Evolutionary conservation across 2,888 invertebrate genomes (phyloP).

Genomic region (Tipula vernalis): DNA sequence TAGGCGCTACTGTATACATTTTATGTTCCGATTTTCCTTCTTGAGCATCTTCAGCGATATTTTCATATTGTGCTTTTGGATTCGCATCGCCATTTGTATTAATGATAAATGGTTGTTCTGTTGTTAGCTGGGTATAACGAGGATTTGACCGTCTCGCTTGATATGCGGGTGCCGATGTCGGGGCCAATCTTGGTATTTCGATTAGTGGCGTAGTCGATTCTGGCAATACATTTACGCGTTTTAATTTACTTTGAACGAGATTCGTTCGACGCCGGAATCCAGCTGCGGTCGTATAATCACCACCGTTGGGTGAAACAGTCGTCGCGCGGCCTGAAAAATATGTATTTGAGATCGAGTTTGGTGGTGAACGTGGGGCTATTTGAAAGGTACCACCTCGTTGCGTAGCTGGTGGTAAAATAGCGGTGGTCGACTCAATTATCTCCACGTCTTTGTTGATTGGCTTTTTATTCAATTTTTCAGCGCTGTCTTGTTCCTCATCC

Average conservation of each 20-base stretch:
- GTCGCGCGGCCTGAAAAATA: neutral
- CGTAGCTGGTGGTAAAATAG: neutral
- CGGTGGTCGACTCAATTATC: neutral
- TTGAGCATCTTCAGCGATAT: neutral
- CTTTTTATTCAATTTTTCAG: neutral
- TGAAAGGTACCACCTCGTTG: neutral
- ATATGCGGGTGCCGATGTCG: neutral
- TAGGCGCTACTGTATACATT: neutral
- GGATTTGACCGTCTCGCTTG: neutral
- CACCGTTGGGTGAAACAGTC: neutral
- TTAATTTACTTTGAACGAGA: neutral
- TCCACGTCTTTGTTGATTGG: neutral
- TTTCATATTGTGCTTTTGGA: neutral
- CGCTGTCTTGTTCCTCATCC: neutral
- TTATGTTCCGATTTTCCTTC: neutral
- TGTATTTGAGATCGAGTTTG: neutral
- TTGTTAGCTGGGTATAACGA: neutral
- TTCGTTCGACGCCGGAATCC: neutral
- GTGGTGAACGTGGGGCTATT: neutral
- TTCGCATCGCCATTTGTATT: neutral
- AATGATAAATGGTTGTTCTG: neutral
- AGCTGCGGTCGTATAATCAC: neutral
- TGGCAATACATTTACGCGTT: neutral
- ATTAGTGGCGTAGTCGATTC: neutral
- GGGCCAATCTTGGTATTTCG: neutral